A percentile compares a stretch with the other conserved stretches of the same genome.
phyloP scores from a whole-genome alignment of 1,140 invertebrate species.

The Dinoponera quadriceps region DNA sequence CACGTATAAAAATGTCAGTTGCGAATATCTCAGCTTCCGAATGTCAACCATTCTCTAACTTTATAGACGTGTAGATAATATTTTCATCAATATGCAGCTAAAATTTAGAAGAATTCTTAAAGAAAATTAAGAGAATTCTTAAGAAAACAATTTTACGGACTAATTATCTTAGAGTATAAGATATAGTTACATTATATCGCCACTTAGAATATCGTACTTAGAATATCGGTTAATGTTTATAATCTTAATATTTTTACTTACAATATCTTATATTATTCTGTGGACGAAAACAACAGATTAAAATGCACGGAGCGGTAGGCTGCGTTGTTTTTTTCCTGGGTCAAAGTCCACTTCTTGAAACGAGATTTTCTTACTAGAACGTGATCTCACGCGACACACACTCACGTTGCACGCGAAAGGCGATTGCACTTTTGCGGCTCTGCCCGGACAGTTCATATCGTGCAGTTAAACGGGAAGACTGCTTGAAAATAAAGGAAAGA shows the following conservation, averaged over 20 bases:
- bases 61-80: too few species aligned
- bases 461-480: conserved; percentile 1
- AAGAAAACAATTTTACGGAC: too few species aligned
- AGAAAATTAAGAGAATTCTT: too few species aligned
- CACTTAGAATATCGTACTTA: too few species aligned
- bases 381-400: neutral
- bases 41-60: too few species aligned
- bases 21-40: too few species aligned
- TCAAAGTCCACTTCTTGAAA: conserved; percentile 22
- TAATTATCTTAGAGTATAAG: too few species aligned
- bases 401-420: neutral
- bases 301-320: conserved; percentile 1
- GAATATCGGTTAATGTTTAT: too few species aligned
- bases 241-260: neutral
- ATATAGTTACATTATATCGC: too few species aligned
- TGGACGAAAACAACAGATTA: neutral
- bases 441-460: neutral
- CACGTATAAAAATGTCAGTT: too few species aligned
- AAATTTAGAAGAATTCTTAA: too few species aligned
- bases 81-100: too few species aligned
- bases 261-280: neutral
- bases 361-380: conserved; percentile 29
- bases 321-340: neutral
- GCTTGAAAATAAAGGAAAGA: neutral
- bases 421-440: conserved; percentile 38